Percentiles rank a stretch among this genome's conserved stretches.
Conservation (phyloP, 2,797 vertebrate genomes). For the Chelidonichthys spinosus region DNA sequence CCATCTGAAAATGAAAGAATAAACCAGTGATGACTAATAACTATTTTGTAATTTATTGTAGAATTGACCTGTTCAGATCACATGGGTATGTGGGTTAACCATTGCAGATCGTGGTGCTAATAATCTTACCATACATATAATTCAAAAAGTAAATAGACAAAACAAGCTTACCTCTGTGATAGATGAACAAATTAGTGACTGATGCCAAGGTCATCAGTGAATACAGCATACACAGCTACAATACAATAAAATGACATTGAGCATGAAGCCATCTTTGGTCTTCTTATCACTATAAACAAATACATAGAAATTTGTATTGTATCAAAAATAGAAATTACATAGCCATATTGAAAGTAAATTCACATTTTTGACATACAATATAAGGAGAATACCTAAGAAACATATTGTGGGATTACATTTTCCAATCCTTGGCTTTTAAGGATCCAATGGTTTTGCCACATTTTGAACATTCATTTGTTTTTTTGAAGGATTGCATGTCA, state of each 20-base stretch:
- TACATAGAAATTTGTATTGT: conserved; percentile 84
- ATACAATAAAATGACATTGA: conserved; percentile 78
- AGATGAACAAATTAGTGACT: conserved; percentile 78
- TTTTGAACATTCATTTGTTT: conserved; percentile 72
- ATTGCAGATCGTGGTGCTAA: conserved; percentile 76
- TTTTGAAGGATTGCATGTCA: conserved; percentile 49
- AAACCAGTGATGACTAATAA: conserved; percentile 30
- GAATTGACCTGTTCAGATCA: conserved; percentile 76
- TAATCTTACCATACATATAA: conserved; percentile 77
- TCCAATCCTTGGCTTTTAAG: conserved; percentile 73
- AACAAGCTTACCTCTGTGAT: conserved; percentile 77
- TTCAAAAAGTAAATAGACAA: conserved; percentile 78
- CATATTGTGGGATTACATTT: conserved; percentile 69
- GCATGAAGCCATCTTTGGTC: conserved; percentile 84
- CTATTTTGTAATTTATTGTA: conserved; percentile 79
- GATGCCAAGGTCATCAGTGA: conserved; percentile 77
- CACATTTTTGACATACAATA: conserved; percentile 83
- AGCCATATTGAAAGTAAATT: conserved; percentile 84
- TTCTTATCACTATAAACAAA: conserved; percentile 83
- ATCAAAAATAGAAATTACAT: conserved; percentile 87
- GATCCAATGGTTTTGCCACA: conserved; percentile 71
- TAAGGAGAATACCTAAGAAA: conserved; percentile 73
- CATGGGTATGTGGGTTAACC: conserved; percentile 78
- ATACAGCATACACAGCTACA: conserved; percentile 80
- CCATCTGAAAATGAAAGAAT: conserved; percentile 9